Conservation (phyloP, 2,888 invertebrate species). For the Epicampocera succincta region DNA sequence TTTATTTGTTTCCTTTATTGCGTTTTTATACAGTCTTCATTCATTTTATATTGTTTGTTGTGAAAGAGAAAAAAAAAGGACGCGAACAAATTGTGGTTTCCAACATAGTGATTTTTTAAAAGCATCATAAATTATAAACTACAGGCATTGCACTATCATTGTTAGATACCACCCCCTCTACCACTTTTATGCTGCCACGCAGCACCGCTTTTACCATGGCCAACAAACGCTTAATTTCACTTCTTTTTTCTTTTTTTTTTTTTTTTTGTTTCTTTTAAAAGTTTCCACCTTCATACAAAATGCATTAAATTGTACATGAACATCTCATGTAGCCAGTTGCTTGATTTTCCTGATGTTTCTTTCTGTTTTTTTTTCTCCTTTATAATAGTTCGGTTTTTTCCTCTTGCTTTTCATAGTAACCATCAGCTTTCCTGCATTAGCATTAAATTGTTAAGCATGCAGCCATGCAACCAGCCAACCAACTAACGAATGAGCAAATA, state of each 20-base stretch:
- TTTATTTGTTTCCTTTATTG: slow-evolving; percentile 23
- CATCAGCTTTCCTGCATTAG: slow-evolving; percentile 46
- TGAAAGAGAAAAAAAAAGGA: slow-evolving; percentile 2
- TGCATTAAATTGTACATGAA: slow-evolving; percentile 54
- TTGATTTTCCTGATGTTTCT: slow-evolving; percentile 49
- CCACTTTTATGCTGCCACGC: slow-evolving; percentile 4
- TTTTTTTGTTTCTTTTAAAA: slow-evolving; percentile 15
- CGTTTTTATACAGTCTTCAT: neutral
- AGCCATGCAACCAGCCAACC: slow-evolving; percentile 40
- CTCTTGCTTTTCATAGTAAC: slow-evolving; percentile 5
- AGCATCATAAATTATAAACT: slow-evolving; percentile 68
- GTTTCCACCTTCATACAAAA: slow-evolving; percentile 66
- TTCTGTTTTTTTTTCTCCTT: slow-evolving; percentile 12
- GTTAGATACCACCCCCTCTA: neutral
- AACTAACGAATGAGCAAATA: slow-evolving; percentile 38
- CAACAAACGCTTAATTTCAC: slow-evolving; percentile 16
- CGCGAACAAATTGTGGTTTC: slow-evolving; percentile 56
- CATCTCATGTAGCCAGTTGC: slow-evolving; percentile 55
- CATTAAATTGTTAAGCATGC: slow-evolving; percentile 62
- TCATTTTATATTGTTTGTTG: neutral
- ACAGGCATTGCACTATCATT: slow-evolving; percentile 37
- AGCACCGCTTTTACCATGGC: slow-evolving; percentile 30
- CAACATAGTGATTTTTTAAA: slow-evolving; percentile 64
- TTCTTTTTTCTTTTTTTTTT: slow-evolving; percentile 15
- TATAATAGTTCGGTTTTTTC: slow-evolving; percentile 3